A percentile compares a stretch with the other conserved stretches of the same genome.
These are phyloP conservation scores for Pimpla rufipes DNA, from an alignment of 2,888 invertebrate genomes.

Conservation along the genomic window DNA sequence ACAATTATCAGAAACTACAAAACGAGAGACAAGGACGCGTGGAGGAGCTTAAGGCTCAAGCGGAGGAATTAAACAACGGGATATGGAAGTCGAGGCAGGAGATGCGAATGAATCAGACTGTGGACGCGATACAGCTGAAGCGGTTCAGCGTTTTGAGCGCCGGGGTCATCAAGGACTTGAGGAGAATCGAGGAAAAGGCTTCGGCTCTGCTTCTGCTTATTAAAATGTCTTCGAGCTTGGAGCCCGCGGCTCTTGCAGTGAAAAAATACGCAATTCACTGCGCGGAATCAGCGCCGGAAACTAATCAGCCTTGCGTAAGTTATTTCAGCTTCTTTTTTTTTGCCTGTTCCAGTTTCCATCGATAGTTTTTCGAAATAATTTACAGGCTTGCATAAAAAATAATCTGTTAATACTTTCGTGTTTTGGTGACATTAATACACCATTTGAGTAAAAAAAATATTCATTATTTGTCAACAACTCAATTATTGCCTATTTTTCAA, in stretches of 20 bases:
- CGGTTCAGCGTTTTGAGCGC: conserved; percentile 88
- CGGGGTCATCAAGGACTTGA: conserved; percentile 85
- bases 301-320: conserved; percentile 66
- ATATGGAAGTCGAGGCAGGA: conserved; percentile 86
- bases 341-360: not conserved
- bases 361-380: too few species aligned
- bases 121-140: conserved; percentile 87
- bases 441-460: not conserved
- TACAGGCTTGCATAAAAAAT: too few species aligned
- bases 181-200: conserved; percentile 87
- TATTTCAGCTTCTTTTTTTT: conserved; percentile 5
- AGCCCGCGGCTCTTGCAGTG: conserved; percentile 85
- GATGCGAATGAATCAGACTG: conserved; percentile 86
- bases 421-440: too few species aligned
- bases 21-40: conserved; percentile 74
- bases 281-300: conserved; percentile 79
- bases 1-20: conserved; percentile 70
- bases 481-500: too few species aligned
- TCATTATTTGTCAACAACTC: too few species aligned
- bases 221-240: conserved; percentile 89
- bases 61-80: conserved; percentile 73
- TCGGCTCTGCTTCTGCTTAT: conserved; percentile 88
- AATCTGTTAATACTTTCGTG: too few species aligned
- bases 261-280: conserved; percentile 74
- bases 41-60: conserved; percentile 72